These are phyloP conservation scores for Dryomyza anilis DNA, from an alignment of 2,888 invertebrate species.

Conservation along the genomic window DNA sequence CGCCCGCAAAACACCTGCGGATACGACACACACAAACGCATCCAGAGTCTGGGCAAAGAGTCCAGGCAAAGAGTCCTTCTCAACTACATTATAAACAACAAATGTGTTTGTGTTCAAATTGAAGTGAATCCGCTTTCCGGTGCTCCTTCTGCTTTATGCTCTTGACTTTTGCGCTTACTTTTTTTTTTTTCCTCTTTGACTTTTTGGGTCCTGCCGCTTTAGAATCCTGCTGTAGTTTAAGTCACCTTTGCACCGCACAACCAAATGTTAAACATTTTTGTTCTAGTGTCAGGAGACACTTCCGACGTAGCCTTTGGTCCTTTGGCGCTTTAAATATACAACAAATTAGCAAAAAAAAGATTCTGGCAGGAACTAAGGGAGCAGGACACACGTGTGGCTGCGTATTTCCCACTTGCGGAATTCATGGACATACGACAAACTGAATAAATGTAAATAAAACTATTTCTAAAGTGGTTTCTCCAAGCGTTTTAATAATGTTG, in stretches of 20 bases:
- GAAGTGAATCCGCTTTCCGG: background rate
- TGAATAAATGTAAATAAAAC: conserved; percentile 58
- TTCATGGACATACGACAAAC: conserved; percentile 3
- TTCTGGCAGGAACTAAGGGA: too few species aligned
- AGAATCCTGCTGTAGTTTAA: background rate
- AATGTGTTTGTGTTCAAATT: background rate
- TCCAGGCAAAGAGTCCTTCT: too few species aligned
- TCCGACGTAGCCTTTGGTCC: conserved; percentile 38
- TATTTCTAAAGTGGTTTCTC: conserved; percentile 44
- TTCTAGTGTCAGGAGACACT: conserved; percentile 54
- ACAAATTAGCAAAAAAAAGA: too few species aligned
- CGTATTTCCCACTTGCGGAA: conserved; percentile 13
- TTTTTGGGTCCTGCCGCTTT: background rate
- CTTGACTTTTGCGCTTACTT: conserved; percentile 1
- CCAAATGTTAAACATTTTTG: conserved; percentile 59
- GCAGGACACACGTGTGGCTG: background rate
- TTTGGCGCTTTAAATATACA: too few species aligned
- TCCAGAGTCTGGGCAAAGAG: background rate
- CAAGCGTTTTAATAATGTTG: too few species aligned
- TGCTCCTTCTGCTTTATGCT: background rate
- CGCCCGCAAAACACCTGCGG: too few species aligned
- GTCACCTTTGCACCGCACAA: conserved; percentile 28
- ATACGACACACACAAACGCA: too few species aligned
- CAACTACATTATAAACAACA: background rate
- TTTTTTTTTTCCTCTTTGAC: too few species aligned